These are phyloP conservation scores for Pseudomugil gertrudae DNA, from an alignment of 2,797 vertebrate genomes.

Conservation along the genomic window DNA sequence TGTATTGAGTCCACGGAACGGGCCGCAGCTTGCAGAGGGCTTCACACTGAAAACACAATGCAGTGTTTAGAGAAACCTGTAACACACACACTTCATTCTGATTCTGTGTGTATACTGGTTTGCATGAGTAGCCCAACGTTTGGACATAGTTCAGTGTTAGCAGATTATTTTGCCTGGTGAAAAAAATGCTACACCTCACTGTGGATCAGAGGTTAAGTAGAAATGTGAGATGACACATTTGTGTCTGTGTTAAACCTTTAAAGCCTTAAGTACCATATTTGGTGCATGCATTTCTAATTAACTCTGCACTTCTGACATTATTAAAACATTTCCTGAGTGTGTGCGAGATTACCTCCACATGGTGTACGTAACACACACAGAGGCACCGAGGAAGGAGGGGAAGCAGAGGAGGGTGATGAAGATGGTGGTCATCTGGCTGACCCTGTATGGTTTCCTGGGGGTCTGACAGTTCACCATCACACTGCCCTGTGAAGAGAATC, in stretches of 20 bases:
- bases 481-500: slow-evolving; percentile 82
- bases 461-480: slow-evolving; percentile 94
- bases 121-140: no score
- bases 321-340: no score
- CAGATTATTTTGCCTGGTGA: no score
- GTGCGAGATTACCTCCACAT: slow-evolving; percentile 87
- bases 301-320: no score
- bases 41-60: slow-evolving; percentile 77
- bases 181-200: no score
- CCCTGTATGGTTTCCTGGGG: slow-evolving; percentile 89
- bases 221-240: background rate
- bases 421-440: slow-evolving; percentile 90
- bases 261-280: background rate
- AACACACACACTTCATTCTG: background rate
- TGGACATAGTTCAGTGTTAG: no score
- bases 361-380: slow-evolving; percentile 88
- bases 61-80: background rate
- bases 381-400: slow-evolving; percentile 89
- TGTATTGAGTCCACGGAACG: slow-evolving; percentile 84
- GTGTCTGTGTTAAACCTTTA: background rate
- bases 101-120: background rate
- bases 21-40: slow-evolving; percentile 87
- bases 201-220: no score
- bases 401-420: slow-evolving; percentile 94
- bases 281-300: no score